Conservation (phyloP, 2,113 vertebrate species). For the Crotophaga sulcirostris region DNA sequence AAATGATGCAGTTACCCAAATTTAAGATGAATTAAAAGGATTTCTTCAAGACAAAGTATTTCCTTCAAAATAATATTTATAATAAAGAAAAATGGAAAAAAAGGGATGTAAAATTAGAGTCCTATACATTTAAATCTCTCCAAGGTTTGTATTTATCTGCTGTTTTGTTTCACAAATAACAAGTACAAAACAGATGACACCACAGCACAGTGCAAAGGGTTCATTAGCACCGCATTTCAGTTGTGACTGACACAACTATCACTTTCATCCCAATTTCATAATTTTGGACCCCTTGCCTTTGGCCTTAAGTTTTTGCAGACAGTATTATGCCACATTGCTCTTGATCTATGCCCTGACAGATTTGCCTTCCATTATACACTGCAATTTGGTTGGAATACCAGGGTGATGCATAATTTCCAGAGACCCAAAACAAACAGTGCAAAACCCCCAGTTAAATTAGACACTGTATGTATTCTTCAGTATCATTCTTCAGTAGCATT, state of each 20-base stretch:
- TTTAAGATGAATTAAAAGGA: not conserved
- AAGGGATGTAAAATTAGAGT: not conserved
- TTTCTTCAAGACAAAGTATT: not conserved
- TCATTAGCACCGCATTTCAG: not conserved
- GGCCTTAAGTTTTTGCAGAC: not conserved
- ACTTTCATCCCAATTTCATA: not conserved
- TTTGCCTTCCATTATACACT: not conserved
- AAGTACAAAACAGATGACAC: not conserved
- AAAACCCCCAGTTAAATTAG: too few species aligned
- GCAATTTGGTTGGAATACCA: not conserved
- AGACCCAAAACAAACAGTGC: not conserved
- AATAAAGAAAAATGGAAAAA: not conserved
- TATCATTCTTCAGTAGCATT: not conserved
- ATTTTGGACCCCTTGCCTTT: not conserved
- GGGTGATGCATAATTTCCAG: not conserved
- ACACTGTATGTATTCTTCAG: not conserved
- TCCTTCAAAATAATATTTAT: not conserved
- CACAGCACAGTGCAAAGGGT: not conserved
- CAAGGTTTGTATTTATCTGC: not conserved
- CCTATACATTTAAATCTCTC: not conserved
- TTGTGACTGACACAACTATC: not conserved
- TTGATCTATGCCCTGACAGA: fast-evolving
- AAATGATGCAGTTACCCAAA: not conserved
- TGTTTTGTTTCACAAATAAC: not conserved
- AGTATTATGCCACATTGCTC: not conserved